A percentile compares a stretch with the other conserved stretches of the same genome.
These are phyloP conservation scores for Hypena proboscidalis DNA, from an alignment of 2,888 invertebrate genomes.

Conservation along the genomic window DNA sequence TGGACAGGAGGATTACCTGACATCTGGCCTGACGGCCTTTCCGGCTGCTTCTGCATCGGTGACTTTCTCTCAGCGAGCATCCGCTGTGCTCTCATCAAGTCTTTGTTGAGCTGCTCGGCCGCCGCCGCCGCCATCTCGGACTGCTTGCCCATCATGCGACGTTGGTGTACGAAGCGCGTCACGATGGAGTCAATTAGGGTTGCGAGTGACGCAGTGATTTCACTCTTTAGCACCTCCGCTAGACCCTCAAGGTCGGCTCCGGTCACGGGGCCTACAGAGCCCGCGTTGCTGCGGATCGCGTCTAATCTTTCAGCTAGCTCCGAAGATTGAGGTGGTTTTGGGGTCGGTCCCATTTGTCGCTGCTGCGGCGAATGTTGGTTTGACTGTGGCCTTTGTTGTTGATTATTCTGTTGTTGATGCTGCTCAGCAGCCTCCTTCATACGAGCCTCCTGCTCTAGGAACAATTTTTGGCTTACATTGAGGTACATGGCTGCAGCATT, in stretches of 20 bases:
- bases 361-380: conserved; percentile 85
- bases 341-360: conserved; percentile 75
- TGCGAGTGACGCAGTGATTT: conserved; percentile 93
- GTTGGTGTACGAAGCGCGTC: conserved; percentile 93
- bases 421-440: conserved; percentile 88
- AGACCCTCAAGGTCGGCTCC: conserved; percentile 94
- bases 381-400: conserved; percentile 85
- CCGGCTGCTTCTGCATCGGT: conserved; percentile 89
- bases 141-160: conserved; percentile 90
- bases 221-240: conserved; percentile 95
- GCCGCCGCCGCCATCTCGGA: conserved; percentile 92
- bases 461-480: conserved; percentile 91
- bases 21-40: conserved; percentile 84
- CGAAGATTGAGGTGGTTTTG: conserved; percentile 84
- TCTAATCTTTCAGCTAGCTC: conserved; percentile 92
- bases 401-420: conserved; percentile 74
- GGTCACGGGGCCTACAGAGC: conserved; percentile 88
- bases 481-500: conserved; percentile 90
- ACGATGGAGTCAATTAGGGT: conserved; percentile 95
- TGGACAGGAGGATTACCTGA: conserved; percentile 85
- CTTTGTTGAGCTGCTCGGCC: conserved; percentile 94
- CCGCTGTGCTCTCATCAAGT: conserved; percentile 92
- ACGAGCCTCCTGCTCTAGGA: conserved; percentile 91
- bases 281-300: conserved; percentile 89
- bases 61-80: conserved; percentile 94